phyloP scores from a whole-genome alignment of 1,140 invertebrate genomes.

The Gryon sp. region DNA sequence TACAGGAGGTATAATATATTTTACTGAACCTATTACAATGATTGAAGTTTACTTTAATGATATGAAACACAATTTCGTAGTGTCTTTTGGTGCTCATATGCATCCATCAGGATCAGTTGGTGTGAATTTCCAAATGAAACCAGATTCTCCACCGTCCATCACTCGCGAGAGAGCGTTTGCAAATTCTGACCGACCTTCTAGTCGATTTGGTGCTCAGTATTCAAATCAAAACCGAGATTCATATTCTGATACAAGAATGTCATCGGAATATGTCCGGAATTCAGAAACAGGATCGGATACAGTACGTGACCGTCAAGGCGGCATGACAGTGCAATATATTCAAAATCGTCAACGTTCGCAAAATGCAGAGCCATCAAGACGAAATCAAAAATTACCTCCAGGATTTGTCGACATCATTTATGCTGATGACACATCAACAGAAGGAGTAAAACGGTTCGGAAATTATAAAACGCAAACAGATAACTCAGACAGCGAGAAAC shows the following conservation, averaged over 20 bases:
- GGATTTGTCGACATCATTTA: constrained; percentile 75
- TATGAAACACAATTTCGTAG: background rate
- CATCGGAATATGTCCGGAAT: constrained; percentile 24
- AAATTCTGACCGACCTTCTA: constrained; percentile 30
- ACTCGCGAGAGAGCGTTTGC: constrained; percentile 23
- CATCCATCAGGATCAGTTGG: constrained; percentile 39
- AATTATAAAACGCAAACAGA: constrained; percentile 64
- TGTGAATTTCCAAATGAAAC: constrained; percentile 33
- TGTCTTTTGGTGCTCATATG: constrained; percentile 24
- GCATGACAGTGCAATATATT: constrained; percentile 51
- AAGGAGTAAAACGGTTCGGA: constrained; percentile 65
- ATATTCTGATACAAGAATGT: constrained; percentile 28
- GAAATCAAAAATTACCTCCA: constrained; percentile 59
- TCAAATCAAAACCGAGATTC: constrained; percentile 30
- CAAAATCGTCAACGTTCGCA: constrained; percentile 14
- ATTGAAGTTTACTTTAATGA: background rate
- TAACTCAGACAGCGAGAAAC: constrained; percentile 59
- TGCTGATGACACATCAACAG: constrained; percentile 58
- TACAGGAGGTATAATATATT: no score
- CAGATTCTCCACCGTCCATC: constrained; percentile 26
- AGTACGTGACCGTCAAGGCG: constrained; percentile 38
- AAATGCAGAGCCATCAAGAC: constrained; percentile 26
- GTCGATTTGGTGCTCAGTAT: constrained; percentile 35
- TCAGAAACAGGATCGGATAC: constrained; percentile 24
- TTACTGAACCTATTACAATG: no score